phyloP scores from a whole-genome alignment of 2,113 vertebrate genomes.

The Poeciliopsis prolifica region DNA sequence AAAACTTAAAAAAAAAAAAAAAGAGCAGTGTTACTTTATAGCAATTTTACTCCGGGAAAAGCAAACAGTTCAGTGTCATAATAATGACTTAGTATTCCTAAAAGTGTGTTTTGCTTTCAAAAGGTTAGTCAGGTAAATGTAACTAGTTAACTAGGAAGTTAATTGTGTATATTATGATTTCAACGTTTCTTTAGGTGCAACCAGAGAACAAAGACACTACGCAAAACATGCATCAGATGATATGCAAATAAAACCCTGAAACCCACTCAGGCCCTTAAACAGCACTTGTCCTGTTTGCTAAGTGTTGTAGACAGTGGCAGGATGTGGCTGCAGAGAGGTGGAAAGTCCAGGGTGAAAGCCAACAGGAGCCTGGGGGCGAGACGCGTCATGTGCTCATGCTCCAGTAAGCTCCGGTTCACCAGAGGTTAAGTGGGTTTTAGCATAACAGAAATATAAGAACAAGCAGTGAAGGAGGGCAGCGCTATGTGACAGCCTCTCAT shows the following conservation, averaged over 20 bases:
- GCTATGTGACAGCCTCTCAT: constrained; percentile 24
- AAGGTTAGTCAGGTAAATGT: too few relatives aligned
- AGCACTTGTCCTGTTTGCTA: not conserved
- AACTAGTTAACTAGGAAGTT: too few relatives aligned
- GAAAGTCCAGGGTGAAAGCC: constrained; percentile 47
- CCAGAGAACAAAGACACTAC: not conserved
- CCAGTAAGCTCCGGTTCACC: constrained; percentile 59
- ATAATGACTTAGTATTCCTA: too few relatives aligned
- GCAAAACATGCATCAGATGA: not conserved
- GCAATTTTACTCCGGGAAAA: too few relatives aligned
- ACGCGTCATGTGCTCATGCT: constrained; percentile 46
- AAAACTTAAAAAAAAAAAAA: too few relatives aligned
- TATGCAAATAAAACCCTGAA: not conserved
- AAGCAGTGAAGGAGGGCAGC: constrained; percentile 19
- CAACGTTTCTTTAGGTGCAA: not conserved
- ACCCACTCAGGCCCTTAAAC: constrained; percentile 1
- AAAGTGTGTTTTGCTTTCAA: too few relatives aligned
- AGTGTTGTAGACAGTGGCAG: constrained; percentile 40
- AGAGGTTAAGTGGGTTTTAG: constrained; percentile 56
- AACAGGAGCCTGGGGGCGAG: constrained; percentile 34
- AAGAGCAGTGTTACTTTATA: too few relatives aligned
- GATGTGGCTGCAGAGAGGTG: constrained; percentile 43
- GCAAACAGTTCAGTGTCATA: too few relatives aligned
- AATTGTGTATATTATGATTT: too few relatives aligned
- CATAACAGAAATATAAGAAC: constrained; percentile 36